Evolutionary conservation across 2,888 invertebrate genomes (phyloP).

Genomic region (Megastigmus dorsalis): DNA sequence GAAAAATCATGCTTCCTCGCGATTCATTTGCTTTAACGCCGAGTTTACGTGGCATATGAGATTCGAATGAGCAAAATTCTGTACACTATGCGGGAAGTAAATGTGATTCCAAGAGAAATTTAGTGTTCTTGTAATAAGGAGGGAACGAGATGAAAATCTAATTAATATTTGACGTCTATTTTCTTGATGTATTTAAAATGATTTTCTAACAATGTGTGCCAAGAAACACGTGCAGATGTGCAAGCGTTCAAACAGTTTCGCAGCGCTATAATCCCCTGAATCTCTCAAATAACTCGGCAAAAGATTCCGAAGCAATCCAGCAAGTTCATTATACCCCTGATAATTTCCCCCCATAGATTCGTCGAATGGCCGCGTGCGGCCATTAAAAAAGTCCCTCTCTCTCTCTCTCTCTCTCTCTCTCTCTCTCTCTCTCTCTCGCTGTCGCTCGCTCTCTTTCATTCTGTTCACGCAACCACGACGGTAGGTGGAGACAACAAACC

Average conservation of each 20-base stretch:
- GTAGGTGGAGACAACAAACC: constrained; percentile 44
- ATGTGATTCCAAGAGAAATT: no score
- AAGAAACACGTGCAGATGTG: background rate
- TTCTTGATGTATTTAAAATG: background rate
- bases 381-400: constrained; percentile 50
- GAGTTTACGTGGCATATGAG: no score
- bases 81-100: no score
- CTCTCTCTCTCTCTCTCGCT: background rate
- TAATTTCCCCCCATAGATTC: constrained; percentile 26
- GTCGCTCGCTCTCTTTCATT: constrained; percentile 26
- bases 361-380: constrained; percentile 43
- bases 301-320: background rate
- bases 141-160: no score
- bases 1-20: constrained; percentile 12
- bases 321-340: constrained; percentile 34
- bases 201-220: background rate
- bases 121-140: no score
- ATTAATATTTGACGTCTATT: background rate
- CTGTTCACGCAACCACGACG: constrained; percentile 22
- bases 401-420: constrained; percentile 15
- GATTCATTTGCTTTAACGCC: no score
- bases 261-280: background rate
- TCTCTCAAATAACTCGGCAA: background rate
- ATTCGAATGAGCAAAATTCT: no score
- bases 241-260: no score